Percentiles rank a stretch among this genome's conserved stretches.
These are phyloP conservation scores for Mustelus asterias DNA, from an alignment of 2,113 vertebrate species.

Conservation along the genomic window DNA sequence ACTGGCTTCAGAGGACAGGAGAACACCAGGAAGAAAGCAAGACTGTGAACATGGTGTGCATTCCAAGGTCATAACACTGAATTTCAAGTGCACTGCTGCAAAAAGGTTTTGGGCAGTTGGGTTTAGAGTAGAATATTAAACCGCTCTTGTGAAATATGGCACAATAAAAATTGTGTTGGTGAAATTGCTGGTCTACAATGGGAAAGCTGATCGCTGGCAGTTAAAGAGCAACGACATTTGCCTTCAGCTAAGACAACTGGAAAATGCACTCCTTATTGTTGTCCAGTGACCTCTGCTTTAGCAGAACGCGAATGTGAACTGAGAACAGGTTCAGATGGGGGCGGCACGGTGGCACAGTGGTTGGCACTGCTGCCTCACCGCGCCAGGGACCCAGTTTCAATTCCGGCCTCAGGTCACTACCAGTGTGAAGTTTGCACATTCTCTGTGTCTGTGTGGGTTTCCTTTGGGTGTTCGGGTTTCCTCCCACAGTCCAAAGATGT, in stretches of 20 bases:
- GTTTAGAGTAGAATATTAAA: not conserved
- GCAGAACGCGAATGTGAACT: not conserved
- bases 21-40: too few species aligned
- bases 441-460: too few species aligned
- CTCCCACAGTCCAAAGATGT: too few species aligned
- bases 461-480: too few species aligned
- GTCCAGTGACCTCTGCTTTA: not conserved
- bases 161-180: not conserved
- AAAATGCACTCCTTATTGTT: not conserved
- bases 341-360: too few species aligned
- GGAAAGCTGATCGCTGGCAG: not conserved
- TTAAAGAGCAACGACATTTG: not conserved
- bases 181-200: not conserved
- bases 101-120: not conserved
- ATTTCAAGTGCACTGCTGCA: not conserved
- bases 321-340: not conserved
- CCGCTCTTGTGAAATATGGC: not conserved
- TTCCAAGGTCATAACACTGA: not conserved
- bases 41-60: too few species aligned
- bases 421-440: too few species aligned
- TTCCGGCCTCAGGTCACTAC: too few species aligned
- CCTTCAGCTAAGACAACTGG: too few species aligned
- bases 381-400: too few species aligned
- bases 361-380: too few species aligned
- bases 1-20: too few species aligned